phyloP scores from a whole-genome alignment of 2,113 vertebrate species.

The mouse (Mus musculus) region DNA sequence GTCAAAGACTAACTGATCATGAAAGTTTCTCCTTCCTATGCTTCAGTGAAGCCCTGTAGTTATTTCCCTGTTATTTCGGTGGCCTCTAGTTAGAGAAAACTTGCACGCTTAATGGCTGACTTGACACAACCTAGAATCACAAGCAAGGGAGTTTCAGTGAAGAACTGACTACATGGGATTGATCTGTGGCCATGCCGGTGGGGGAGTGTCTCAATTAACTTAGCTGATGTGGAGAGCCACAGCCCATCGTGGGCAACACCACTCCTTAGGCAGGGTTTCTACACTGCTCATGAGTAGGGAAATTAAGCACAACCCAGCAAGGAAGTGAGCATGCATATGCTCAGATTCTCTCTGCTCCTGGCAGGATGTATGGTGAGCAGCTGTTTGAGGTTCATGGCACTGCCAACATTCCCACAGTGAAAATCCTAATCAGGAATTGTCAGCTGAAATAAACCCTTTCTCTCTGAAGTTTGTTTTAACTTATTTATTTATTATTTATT shows the following conservation, averaged over 20 bases:
- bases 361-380: too few species aligned
- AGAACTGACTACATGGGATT: background rate
- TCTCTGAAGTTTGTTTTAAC: background rate
- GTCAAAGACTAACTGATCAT: background rate
- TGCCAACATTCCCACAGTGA: background rate
- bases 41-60: background rate
- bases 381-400: background rate
- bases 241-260: background rate
- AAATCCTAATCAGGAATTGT: background rate
- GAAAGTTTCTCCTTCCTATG: background rate
- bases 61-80: background rate
- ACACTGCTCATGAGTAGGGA: background rate
- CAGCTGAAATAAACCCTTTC: background rate
- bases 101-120: background rate
- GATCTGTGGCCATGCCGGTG: background rate
- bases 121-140: background rate
- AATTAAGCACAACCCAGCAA: background rate
- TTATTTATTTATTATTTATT: background rate
- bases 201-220: background rate
- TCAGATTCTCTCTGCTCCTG: background rate
- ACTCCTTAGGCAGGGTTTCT: background rate
- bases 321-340: background rate
- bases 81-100: background rate
- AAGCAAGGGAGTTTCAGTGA: background rate
- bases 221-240: background rate